Evolutionary conservation across 2,113 vertebrate genomes (phyloP), one percentile per base, ranked within the genome.

Genomic region (Gymnarchus niloticus): DNA sequence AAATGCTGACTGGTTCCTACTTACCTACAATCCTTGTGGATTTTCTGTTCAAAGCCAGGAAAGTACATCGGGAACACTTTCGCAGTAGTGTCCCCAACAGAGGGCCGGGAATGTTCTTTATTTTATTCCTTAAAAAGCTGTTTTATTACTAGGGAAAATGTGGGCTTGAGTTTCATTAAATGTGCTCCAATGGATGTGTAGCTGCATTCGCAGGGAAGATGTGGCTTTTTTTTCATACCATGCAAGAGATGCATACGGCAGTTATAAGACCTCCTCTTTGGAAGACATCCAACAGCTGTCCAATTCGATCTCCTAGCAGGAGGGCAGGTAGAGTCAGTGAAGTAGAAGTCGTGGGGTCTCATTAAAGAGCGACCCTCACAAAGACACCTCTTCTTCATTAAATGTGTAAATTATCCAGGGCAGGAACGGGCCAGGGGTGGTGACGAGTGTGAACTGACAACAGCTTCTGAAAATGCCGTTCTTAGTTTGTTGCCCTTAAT

Each of bases 261-360:
- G 19, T 7, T 37, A 23, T 78, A 78, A 46, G 82, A 48, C 49
- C 46, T 23, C 92, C 86, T 88, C 91, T 5, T 33, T 52, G 69
- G 91, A 88, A 59, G 54, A 25, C 17, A 51, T 86, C 87, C 90
- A 88, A 89, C 93, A 94, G 91, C 91, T 95, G 92, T 91, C 85
- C 85, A 89, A 23, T 48, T 69, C 46, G 49, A 59, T 83, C 89
- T 92, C 86, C 88, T n/a, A 89, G 86, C 86, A 87, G 85, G 85
- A 88, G 85, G 82, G 69, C 33, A 48, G 86, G 57, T 88, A 92
- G 86, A 88, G 80, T 86, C 85, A 89, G 78, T 1, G 0, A 77
- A 77, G 61, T 54, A 80, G 28, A 83, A 89, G 84, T 12, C 44
- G 6, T 84, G 84, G 89, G 91, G 89, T 91, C 83, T 91, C 88